A percentile compares a stretch with the other conserved stretches of the same genome.
Conservation (phyloP, 2,888 invertebrate genomes). For the Dascillus cervinus region DNA sequence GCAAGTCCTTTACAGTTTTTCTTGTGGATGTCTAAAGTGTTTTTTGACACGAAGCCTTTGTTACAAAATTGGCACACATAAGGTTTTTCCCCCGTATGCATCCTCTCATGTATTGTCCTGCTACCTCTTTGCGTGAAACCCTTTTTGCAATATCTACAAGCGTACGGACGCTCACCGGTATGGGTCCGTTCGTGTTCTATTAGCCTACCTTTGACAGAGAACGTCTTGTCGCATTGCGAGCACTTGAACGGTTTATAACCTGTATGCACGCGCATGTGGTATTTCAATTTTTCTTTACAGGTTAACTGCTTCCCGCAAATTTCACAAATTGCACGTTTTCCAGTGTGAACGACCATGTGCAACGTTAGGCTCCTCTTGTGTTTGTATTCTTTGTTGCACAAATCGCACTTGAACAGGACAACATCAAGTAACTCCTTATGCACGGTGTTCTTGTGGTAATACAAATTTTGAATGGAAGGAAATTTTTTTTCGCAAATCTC, state of each 20-base stretch:
- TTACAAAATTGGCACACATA: slow-evolving; percentile 49
- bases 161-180: slow-evolving; percentile 34
- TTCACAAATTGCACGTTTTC: slow-evolving; percentile 40
- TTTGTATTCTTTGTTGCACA: slow-evolving; percentile 38
- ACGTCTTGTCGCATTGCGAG: slow-evolving; percentile 27
- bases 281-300: slow-evolving; percentile 35
- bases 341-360: slow-evolving; percentile 42
- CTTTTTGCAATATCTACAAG: slow-evolving; percentile 19
- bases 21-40: too few relatives aligned
- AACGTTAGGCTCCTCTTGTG: slow-evolving; percentile 32
- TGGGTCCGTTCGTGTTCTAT: slow-evolving; percentile 46
- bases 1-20: too few relatives aligned
- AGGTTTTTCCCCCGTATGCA: slow-evolving; percentile 29
- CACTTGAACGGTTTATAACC: slow-evolving; percentile 24
- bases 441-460: slow-evolving; percentile 44
- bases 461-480: slow-evolving; percentile 47
- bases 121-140: slow-evolving; percentile 17
- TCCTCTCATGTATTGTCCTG: slow-evolving; percentile 16
- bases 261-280: slow-evolving; percentile 41
- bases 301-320: slow-evolving; percentile 37
- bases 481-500: slow-evolving; percentile 46
- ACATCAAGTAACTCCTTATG: slow-evolving; percentile 41
- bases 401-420: slow-evolving; percentile 36
- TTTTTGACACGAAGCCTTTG: slow-evolving; percentile 50
- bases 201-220: slow-evolving; percentile 46